Conservation (phyloP, 1,140 invertebrate genomes). For the Temnothorax curvispinosus region DNA sequence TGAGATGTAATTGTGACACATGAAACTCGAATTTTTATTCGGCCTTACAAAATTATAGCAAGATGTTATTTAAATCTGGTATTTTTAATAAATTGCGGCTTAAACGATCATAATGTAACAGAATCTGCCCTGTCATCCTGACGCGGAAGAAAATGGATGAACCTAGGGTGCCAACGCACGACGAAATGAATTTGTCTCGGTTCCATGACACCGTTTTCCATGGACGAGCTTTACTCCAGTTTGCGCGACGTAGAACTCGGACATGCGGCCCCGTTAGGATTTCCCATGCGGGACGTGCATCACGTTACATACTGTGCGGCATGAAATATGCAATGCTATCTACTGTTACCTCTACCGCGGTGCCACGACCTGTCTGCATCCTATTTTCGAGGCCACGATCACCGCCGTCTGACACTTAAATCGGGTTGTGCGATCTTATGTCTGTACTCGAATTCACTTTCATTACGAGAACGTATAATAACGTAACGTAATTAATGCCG, state of each 20-base stretch:
- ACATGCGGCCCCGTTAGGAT: conserved; percentile 79
- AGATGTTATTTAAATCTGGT: background rate
- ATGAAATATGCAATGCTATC: conserved; percentile 82
- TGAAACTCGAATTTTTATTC: background rate
- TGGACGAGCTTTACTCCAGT: conserved; percentile 67
- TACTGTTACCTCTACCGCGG: conserved; percentile 61
- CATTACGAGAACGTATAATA: background rate
- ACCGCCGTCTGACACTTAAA: conserved; percentile 25
- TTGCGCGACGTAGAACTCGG: conserved; percentile 74
- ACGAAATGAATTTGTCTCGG: conserved; percentile 49
- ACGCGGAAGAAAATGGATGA: conserved; percentile 32
- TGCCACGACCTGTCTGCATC: conserved; percentile 48
- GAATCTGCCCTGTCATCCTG: background rate
- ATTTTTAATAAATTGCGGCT: background rate
- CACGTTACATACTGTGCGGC: conserved; percentile 78
- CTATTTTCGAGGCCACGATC: conserved; percentile 64
- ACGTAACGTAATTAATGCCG: background rate
- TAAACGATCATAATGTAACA: conserved; percentile 28
- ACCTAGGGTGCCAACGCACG: conserved; percentile 16
- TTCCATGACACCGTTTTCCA: conserved; percentile 53
- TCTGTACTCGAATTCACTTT: background rate
- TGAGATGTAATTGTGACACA: background rate
- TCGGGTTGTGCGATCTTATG: background rate
- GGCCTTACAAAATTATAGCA: background rate
- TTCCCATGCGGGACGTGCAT: conserved; percentile 83